A percentile compares a stretch with the other conserved stretches of the same genome.
phyloP scores from a whole-genome alignment of 2,888 invertebrate species.

The Drosophila monieri region DNA sequence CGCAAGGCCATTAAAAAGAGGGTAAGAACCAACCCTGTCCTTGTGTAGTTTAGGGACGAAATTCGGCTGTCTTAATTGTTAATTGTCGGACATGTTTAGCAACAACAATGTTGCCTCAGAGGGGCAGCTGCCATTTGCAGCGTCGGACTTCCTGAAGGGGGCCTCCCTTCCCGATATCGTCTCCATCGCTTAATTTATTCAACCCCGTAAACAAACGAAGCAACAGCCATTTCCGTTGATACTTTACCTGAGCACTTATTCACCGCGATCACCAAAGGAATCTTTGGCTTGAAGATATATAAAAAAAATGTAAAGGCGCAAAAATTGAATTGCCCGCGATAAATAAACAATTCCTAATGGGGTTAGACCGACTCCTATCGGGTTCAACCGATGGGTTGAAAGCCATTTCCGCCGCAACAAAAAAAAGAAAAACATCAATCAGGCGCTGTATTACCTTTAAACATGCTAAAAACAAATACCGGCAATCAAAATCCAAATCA shows the following conservation, averaged over 20 bases:
- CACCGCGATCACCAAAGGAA: slow-evolving; percentile 15
- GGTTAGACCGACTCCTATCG: slow-evolving; percentile 8
- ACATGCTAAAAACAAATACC: slow-evolving; percentile 77
- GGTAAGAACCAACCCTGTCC: slow-evolving; percentile 46
- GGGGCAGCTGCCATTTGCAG: slow-evolving; percentile 61
- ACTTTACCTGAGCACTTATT: slow-evolving; percentile 23
- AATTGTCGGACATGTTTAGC: slow-evolving; percentile 65
- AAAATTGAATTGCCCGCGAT: slow-evolving; percentile 45
- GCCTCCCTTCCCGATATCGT: neutral
- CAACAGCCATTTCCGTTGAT: slow-evolving; percentile 61
- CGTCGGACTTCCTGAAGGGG: slow-evolving; percentile 14
- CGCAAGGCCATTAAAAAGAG: slow-evolving; percentile 11
- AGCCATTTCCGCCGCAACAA: slow-evolving; percentile 62
- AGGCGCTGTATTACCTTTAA: slow-evolving; percentile 70
- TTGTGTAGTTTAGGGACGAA: slow-evolving; percentile 26
- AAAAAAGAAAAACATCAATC: slow-evolving; percentile 61
- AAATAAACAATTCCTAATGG: slow-evolving; percentile 52
- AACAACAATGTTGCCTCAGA: slow-evolving; percentile 43
- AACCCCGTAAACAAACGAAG: slow-evolving; percentile 26
- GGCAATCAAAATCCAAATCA: slow-evolving; percentile 56
- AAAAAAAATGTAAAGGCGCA: slow-evolving; percentile 7
- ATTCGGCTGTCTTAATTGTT: slow-evolving; percentile 54
- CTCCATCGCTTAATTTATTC: neutral
- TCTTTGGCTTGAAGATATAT: slow-evolving; percentile 36
- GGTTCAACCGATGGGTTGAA: slow-evolving; percentile 40